A percentile compares a stretch with the other conserved stretches of the same genome.
These are phyloP conservation scores for Ladona fulva DNA, from an alignment of 1,140 invertebrate species.

Conservation along the genomic window DNA sequence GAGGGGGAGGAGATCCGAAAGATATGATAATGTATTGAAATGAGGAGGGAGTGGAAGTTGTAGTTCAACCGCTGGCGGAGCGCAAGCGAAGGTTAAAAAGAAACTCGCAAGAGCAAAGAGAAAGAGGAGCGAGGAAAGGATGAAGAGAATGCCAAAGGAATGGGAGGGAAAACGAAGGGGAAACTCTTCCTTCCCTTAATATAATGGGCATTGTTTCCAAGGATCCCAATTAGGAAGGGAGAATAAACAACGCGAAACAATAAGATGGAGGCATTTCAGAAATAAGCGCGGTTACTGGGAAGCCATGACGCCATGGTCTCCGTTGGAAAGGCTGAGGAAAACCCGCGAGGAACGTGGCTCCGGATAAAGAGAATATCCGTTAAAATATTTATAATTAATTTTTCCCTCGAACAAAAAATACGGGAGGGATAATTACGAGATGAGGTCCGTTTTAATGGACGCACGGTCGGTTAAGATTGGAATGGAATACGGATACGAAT, in stretches of 20 bases:
- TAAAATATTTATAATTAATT: no score
- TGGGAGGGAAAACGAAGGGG: neutral
- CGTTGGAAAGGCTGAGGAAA: no score
- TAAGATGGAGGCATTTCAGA: neutral
- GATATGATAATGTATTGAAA: conserved; percentile 7
- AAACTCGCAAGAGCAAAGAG: conserved; percentile 12
- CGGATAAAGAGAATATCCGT: no score
- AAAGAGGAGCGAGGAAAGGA: conserved; percentile 2
- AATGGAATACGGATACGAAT: no score
- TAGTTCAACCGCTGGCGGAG: neutral
- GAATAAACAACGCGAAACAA: neutral
- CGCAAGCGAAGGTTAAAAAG: conserved; percentile 12
- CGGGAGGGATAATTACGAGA: no score
- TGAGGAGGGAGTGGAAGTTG: neutral
- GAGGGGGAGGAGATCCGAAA: neutral
- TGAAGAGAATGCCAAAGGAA: neutral
- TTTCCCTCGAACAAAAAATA: no score
- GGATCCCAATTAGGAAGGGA: neutral
- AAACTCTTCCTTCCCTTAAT: neutral
- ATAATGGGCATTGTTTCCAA: neutral
- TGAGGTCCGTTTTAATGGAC: no score
- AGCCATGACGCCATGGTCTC: neutral
- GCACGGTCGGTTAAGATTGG: no score
- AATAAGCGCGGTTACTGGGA: neutral
- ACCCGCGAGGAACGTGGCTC: neutral